Conservation (phyloP, 2,797 vertebrate genomes). For the Sebastes itinus region DNA sequence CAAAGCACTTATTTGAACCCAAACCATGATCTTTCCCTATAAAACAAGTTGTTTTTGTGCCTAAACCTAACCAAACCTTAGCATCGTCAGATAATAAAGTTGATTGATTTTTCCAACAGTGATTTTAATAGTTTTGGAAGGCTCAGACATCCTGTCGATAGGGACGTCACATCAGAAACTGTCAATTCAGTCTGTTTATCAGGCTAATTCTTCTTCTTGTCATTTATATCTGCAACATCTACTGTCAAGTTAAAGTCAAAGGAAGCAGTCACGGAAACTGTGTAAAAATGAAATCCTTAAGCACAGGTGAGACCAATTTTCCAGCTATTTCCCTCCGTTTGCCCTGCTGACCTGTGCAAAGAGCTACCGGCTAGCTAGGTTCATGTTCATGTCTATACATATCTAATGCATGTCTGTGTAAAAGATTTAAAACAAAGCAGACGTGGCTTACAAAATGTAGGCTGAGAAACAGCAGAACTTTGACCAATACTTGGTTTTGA, state of each 20-base stretch:
- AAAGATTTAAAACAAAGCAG: slow-evolving; percentile 60
- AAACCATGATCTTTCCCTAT: neutral
- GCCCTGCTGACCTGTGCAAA: slow-evolving; percentile 54
- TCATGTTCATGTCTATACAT: slow-evolving; percentile 68
- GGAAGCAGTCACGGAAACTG: slow-evolving; percentile 13
- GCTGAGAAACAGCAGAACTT: slow-evolving; percentile 24
- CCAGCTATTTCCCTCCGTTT: slow-evolving; percentile 54
- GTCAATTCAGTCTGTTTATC: neutral
- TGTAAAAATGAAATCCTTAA: slow-evolving; percentile 29
- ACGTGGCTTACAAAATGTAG: slow-evolving; percentile 9
- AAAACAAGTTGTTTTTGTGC: neutral
- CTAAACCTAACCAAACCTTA: neutral
- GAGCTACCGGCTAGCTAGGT: slow-evolving; percentile 43
- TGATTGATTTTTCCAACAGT: neutral
- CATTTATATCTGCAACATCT: neutral
- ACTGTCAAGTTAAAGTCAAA: slow-evolving; percentile 4
- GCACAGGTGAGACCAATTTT: slow-evolving; percentile 74
- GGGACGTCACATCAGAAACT: neutral
- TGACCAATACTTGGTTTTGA: slow-evolving; percentile 7
- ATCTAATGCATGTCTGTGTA: slow-evolving; percentile 53
- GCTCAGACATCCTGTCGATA: neutral
- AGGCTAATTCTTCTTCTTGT: neutral
- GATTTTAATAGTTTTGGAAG: neutral
- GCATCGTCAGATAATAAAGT: neutral
- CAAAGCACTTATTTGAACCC: neutral